Evolutionary conservation across 2,888 invertebrate genomes (phyloP).

Genomic region (Pseudococcus viburni): DNA sequence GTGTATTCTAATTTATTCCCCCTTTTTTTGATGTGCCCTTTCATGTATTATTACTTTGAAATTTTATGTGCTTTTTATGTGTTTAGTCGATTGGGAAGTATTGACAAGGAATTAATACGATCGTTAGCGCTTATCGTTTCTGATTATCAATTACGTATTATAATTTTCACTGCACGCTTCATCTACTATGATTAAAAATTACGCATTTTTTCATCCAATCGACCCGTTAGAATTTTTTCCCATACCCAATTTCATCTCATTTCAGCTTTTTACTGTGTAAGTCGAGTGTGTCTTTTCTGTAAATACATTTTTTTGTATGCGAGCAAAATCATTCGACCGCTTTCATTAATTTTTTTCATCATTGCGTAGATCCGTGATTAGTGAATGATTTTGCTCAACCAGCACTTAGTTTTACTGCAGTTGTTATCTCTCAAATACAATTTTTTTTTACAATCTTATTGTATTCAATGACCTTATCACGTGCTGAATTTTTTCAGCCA

Average conservation of each 20-base stretch:
- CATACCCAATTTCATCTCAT: conserved; percentile 40
- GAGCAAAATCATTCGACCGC: conserved; percentile 6
- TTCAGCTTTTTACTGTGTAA: conserved; percentile 45
- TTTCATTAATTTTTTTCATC: conserved; percentile 9
- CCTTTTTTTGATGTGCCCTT: neutral
- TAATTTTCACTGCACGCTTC: conserved; percentile 14
- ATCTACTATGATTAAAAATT: neutral
- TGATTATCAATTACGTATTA: conserved; percentile 46
- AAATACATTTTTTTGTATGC: neutral
- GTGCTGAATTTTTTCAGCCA: neutral
- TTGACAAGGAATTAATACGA: neutral
- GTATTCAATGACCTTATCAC: conserved; percentile 43
- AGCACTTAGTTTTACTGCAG: conserved; percentile 45
- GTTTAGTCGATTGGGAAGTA: conserved; percentile 16
- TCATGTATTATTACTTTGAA: neutral
- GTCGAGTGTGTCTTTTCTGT: conserved; percentile 19
- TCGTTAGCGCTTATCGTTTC: conserved; percentile 32
- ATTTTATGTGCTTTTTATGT: neutral
- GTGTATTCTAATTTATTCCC: neutral
- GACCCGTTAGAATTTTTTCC: conserved; percentile 1
- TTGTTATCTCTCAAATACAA: conserved; percentile 48
- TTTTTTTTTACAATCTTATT: conserved; percentile 26
- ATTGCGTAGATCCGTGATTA: conserved; percentile 26
- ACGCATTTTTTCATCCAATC: conserved; percentile 38
- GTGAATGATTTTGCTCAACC: conserved; percentile 43